Base-by-base conservation (phyloP, 2,113 vertebrate species). In the Aleadryas rufinucha region DNA sequence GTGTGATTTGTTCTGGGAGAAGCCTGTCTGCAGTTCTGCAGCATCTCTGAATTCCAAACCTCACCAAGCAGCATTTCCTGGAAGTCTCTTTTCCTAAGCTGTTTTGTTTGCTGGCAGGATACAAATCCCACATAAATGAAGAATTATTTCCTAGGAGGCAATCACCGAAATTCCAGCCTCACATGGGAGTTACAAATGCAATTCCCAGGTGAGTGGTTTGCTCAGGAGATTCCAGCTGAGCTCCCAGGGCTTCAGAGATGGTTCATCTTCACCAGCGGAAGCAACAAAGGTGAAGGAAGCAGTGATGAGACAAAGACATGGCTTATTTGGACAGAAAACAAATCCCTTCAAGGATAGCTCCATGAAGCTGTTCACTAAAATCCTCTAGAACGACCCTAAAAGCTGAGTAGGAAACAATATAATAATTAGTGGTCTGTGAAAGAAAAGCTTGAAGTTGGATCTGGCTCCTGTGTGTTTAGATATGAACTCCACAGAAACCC, bases 151-250 rank as follows among this genome's bases (percentile, higher is more conserved):
- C 53, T 30, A 39, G 57, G 37, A 92, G 37, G 54, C 10, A 42
- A 65, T 14, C 31, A 19, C 66, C 0, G 0, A 4, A 30, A 71
- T 61, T 10, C 61, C 71, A 80, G 13, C 44, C 61, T 44, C 75
- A 27, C 10, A 0, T 1, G 20, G 54, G 61, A 47, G 37, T 5
- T 39, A n/a, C 0, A 1, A 53, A 65, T 0, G 37, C 54, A 52
- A 27, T 42, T 30, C 31, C 45, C 41, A 75, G 66, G 49, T 39
- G 44, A 63, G 47, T 4, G 53, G 6, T 31, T 31, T 0, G 56
- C 63, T 84, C 53, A 37, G 60, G 52, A 23, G 27, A 26, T 8
- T 44, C 5, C 26, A 60, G 26, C 33, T 12, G 17, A 45, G 52
- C 54, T 41, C 84, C 19, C 23, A 61, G 3, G 1, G 35, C 12